Evolutionary conservation across 2,888 invertebrate species (phyloP), one percentile per base, ranked within the genome.

Genomic region (Eupithecia inturbata): DNA sequence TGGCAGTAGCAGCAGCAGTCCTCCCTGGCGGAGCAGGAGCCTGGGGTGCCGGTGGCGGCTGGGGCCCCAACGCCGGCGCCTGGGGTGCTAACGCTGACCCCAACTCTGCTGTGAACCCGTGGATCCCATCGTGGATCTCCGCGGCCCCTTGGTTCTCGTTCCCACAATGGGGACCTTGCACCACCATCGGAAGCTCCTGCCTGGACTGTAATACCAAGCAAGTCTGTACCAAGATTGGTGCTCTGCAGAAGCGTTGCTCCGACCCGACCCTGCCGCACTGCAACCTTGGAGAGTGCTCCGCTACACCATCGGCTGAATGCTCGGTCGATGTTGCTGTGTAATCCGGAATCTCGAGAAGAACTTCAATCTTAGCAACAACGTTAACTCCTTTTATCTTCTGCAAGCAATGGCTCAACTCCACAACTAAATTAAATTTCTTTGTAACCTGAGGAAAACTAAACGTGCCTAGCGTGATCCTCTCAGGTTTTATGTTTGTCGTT

Each of bases 221-320:
- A 2, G 86, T 92, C 16, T 94, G 94, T 85, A 93, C 93, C 1
- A 92, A 92, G 78, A 76, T 93, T 31, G 93, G 94, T 5, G 91
- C 89, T 4, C 78, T 94, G 0, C 84, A 89, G 70, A 86, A 84
- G 16, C 79, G 89, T 12, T 94, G 94, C 81, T 80, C 84, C 3
- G 94, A 94, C 81, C 93, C 94, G 0, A 85, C 89, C 1, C 78
- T 90, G 26, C 94, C 94, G 0, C 87, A 91, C 82, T 94, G 94
- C 85, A 93, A 93, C 83, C 85, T 91, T 14, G 94, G 94, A n/a
- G 87, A 87, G 73, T 94, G 94, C 83, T 93, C 94, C 0, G 93
- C 92, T 10, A 93, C 93, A 0, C 92, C 94, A 0, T 76, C 92
- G 1, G 88, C 79, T 0, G 91, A 87, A 71, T 94, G 94, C 72